phyloP scores from a whole-genome alignment of 1,140 invertebrate genomes.

The Bombus impatiens region DNA sequence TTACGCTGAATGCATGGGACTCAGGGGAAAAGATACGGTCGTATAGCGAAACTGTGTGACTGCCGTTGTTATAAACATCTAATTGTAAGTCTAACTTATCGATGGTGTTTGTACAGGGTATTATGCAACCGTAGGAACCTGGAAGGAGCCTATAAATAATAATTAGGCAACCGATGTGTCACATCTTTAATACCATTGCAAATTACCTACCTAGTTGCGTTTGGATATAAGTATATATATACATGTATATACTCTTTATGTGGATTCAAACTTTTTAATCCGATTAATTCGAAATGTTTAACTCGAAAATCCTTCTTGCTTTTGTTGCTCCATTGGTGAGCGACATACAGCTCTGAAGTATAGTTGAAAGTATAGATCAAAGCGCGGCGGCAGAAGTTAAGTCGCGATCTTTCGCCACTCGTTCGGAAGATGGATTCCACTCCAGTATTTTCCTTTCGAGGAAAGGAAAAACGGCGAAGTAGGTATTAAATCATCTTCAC shows the following conservation, averaged over 20 bases:
- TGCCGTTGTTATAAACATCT: constrained; percentile 44
- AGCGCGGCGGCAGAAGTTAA: too few species aligned
- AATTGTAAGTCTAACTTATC: constrained; percentile 60
- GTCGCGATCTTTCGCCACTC: neutral
- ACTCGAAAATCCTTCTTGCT: neutral
- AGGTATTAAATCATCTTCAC: constrained; percentile 32
- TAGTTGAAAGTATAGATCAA: neutral
- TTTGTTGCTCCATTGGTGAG: neutral
- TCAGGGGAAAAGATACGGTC: constrained; percentile 44
- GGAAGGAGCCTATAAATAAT: constrained; percentile 26
- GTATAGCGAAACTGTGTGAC: constrained; percentile 38
- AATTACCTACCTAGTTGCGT: neutral
- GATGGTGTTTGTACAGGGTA: neutral
- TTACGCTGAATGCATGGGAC: constrained; percentile 54
- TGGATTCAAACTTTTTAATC: constrained; percentile 15
- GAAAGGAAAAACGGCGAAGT: neutral
- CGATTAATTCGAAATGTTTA: neutral
- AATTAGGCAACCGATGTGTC: neutral
- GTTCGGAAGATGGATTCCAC: neutral
- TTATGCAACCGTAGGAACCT: neutral
- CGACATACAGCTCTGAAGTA: neutral
- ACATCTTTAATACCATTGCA: neutral
- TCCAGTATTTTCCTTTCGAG: neutral
- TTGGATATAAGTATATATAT: neutral
- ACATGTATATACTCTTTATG: neutral